These are phyloP conservation scores for Aphidius ervi DNA, from an alignment of 1,140 invertebrate species.

Conservation along the genomic window DNA sequence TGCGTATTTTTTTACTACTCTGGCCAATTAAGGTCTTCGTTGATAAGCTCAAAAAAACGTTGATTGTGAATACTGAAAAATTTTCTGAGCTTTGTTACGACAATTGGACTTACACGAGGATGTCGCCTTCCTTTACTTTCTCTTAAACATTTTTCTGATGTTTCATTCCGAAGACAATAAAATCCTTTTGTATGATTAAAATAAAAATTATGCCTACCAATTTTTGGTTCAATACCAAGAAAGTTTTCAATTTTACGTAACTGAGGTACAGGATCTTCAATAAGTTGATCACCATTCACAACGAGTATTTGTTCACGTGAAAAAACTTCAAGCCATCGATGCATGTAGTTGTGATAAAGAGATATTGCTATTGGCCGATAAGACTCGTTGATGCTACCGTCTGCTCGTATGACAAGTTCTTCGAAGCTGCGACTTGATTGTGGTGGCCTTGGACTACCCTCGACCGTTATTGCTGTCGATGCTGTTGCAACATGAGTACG, in stretches of 20 bases:
- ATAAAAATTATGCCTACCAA: conserved; percentile 88
- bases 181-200: conserved; percentile 97
- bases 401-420: conserved; percentile 71
- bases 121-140: conserved; percentile 94
- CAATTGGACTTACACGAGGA: conserved; percentile 76
- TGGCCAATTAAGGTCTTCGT: conserved; percentile 88
- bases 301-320: conserved; percentile 85
- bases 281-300: conserved; percentile 93
- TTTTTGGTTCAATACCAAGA: conserved; percentile 72
- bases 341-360: conserved; percentile 79
- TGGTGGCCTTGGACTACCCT: conserved; percentile 20
- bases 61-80: conserved; percentile 96
- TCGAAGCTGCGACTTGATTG: conserved; percentile 65
- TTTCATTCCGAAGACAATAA: conserved; percentile 86
- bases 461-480: conserved; percentile 48
- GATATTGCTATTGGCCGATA: conserved; percentile 79
- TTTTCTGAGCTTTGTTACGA: conserved; percentile 81
- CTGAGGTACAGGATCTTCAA: conserved; percentile 89
- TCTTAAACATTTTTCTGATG: conserved; percentile 83
- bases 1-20: conserved; percentile 57
- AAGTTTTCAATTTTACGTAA: conserved; percentile 85
- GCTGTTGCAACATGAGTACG: conserved; percentile 64
- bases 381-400: conserved; percentile 77
- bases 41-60: conserved; percentile 90
- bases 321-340: conserved; percentile 84